Evolutionary conservation across 1,140 invertebrate genomes (phyloP).

Genomic region (Globodera ellingtonae): DNA sequence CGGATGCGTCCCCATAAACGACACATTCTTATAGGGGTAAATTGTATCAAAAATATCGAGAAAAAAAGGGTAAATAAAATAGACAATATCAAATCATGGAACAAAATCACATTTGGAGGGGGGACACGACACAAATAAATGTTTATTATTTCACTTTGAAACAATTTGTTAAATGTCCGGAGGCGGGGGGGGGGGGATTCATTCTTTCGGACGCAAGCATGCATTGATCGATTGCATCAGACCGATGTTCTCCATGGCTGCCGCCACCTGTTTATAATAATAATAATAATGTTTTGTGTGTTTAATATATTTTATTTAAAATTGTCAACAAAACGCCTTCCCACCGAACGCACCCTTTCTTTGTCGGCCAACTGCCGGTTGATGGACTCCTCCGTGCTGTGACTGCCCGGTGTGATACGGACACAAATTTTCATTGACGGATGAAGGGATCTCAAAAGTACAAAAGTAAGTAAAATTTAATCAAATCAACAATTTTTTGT

Average conservation of each 20-base stretch:
- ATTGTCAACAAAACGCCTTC: neutral
- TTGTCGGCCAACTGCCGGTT: constrained; percentile 98
- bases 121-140: no score
- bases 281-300: neutral
- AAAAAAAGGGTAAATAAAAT: neutral
- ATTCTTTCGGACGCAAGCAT: constrained; percentile 70
- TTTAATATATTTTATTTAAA: neutral
- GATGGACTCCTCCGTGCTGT: constrained; percentile 83
- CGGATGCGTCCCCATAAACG: constrained; percentile 58
- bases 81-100: neutral
- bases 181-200: neutral
- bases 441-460: constrained; percentile 31
- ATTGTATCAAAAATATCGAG: neutral
- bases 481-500: neutral
- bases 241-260: constrained; percentile 89
- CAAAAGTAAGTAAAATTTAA: neutral
- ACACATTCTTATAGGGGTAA: constrained; percentile 43
- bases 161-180: no score
- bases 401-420: constrained; percentile 85
- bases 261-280: constrained; percentile 72
- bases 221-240: constrained; percentile 91
- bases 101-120: no score
- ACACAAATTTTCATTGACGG: constrained; percentile 79
- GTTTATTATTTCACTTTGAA: no score
- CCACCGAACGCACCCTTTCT: constrained; percentile 73